phyloP scores from a whole-genome alignment of 1,140 invertebrate species.

The Microvelia longipes region DNA sequence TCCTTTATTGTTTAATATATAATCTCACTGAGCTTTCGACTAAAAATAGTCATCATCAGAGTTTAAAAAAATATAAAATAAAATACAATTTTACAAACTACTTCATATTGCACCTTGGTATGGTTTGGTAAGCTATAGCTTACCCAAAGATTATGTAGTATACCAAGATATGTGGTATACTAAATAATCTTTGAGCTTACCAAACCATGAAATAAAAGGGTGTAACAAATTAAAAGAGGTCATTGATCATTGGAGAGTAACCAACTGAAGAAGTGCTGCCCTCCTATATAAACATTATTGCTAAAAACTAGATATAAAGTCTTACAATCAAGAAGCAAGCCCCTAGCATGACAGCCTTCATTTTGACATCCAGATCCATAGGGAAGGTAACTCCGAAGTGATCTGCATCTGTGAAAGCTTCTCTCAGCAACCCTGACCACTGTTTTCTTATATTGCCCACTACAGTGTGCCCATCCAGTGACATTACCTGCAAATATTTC shows the following conservation, averaged over 20 bases:
- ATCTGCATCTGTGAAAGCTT: constrained; percentile 59
- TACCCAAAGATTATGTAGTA: too few species aligned
- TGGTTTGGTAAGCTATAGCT: too few species aligned
- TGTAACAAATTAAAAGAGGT: background rate
- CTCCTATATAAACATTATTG: background rate
- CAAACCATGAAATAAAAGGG: background rate
- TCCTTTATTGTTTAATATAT: too few species aligned
- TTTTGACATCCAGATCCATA: constrained; percentile 59
- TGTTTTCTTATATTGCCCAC: constrained; percentile 64
- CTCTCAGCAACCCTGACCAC: constrained; percentile 51
- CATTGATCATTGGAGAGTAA: background rate
- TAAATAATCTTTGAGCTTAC: background rate
- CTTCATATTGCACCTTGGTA: too few species aligned
- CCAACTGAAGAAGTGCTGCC: background rate
- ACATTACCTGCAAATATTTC: constrained; percentile 40
- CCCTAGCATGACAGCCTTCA: constrained; percentile 64
- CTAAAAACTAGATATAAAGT: constrained; percentile 15
- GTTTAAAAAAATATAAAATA: too few species aligned
- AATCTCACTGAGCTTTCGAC: too few species aligned
- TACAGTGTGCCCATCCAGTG: constrained; percentile 41
- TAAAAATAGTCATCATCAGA: too few species aligned
- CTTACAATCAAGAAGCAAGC: constrained; percentile 57
- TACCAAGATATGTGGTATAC: too few species aligned
- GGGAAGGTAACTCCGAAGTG: constrained; percentile 66
- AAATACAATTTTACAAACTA: too few species aligned